A percentile compares a stretch with the other conserved stretches of the same genome.
Conservation (phyloP, 1,140 invertebrate species). For the Heliconius himera region DNA sequence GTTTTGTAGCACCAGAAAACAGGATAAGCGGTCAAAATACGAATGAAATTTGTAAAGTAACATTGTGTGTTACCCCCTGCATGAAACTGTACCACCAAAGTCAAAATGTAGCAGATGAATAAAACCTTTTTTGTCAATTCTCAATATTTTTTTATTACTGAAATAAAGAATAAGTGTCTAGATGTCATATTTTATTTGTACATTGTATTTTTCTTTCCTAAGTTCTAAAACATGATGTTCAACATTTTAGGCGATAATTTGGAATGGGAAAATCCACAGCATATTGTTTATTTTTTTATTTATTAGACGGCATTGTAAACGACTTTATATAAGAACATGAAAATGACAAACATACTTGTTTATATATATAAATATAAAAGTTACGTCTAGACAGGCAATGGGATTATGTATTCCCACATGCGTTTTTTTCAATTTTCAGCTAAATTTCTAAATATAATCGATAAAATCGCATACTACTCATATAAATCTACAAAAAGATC, state of each 20-base stretch:
- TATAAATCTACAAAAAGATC: conserved; percentile 10
- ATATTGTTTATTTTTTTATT: too few relatives aligned
- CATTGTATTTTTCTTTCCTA: too few relatives aligned
- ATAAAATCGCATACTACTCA: conserved; percentile 9
- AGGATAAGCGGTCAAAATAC: conserved; percentile 27
- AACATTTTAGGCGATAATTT: too few relatives aligned
- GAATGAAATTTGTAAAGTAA: conserved; percentile 32
- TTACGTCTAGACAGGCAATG: conserved; percentile 7
- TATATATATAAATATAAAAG: background rate
- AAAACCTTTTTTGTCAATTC: conserved; percentile 9
- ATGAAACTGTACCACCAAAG: conserved; percentile 8
- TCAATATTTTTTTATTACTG: conserved; percentile 9
- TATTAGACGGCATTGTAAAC: too few relatives aligned
- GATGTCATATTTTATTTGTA: too few relatives aligned
- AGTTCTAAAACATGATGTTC: too few relatives aligned
- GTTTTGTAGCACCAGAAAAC: conserved; percentile 24
- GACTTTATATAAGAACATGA: too few relatives aligned
- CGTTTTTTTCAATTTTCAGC: conserved; percentile 8
- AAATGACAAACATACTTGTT: too few relatives aligned
- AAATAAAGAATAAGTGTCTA: conserved; percentile 9
- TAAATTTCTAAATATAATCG: conserved; percentile 9
- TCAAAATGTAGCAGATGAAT: conserved; percentile 8
- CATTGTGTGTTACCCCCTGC: conserved; percentile 25
- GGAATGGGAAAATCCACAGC: too few relatives aligned
- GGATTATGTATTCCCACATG: conserved; percentile 1